These are phyloP conservation scores for Galago senegalensis DNA, from an alignment of 2,797 vertebrate species.

Conservation along the genomic window DNA sequence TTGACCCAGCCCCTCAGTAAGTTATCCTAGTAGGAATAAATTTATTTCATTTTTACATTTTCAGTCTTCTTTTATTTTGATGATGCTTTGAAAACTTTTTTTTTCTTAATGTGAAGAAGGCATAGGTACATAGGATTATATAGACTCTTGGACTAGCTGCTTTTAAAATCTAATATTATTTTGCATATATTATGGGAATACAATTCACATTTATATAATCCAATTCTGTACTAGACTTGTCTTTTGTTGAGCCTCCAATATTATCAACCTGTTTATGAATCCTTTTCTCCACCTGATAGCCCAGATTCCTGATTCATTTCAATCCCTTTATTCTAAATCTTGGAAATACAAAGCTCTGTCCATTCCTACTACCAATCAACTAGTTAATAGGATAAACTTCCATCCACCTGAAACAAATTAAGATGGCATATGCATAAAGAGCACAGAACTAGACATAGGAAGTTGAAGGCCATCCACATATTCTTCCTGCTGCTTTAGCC, in stretches of 20 bases:
- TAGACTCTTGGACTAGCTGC: background rate
- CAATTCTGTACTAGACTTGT: background rate
- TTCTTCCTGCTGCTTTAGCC: background rate
- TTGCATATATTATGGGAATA: background rate
- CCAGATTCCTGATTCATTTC: background rate
- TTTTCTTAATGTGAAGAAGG: background rate
- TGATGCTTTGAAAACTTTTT: background rate
- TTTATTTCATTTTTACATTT: constrained; percentile 17
- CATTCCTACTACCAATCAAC: background rate
- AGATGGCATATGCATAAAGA: background rate
- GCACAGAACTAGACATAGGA: background rate
- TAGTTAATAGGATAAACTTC: background rate
- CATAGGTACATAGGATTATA: background rate
- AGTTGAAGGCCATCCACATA: background rate
- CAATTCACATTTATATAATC: background rate
- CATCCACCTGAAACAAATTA: background rate
- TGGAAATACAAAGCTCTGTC: background rate
- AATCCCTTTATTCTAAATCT: background rate
- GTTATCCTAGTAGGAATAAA: background rate
- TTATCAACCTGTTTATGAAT: background rate
- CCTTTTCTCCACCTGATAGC: background rate
- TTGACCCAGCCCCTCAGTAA: background rate
- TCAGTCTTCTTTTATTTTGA: background rate
- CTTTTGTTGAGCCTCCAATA: background rate
- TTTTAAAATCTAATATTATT: background rate